A percentile compares a stretch with the other conserved stretches of the same genome.
Conservation (phyloP, 1,140 invertebrate genomes). For the Drosophila asahinai region DNA sequence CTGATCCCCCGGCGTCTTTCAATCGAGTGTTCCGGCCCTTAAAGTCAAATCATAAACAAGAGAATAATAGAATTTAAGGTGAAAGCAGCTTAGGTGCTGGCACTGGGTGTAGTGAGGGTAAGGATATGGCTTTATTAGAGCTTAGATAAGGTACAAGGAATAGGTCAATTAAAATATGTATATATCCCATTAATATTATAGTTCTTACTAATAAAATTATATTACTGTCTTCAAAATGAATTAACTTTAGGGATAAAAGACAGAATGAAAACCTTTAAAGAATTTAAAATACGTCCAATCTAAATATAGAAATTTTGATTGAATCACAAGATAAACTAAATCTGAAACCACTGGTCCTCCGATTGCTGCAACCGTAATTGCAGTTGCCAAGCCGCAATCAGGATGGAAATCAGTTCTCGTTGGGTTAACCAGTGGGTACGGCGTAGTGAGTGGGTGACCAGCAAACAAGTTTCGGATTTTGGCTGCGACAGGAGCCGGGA, state of each 20-base stretch:
- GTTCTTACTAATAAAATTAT: no score
- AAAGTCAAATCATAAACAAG: conserved; percentile 55
- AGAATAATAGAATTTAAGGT: conserved; percentile 42
- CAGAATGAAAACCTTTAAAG: no score
- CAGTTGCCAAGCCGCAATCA: conserved; percentile 7
- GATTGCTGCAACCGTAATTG: not conserved
- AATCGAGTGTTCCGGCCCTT: conserved; percentile 22
- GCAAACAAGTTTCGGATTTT: conserved; percentile 10
- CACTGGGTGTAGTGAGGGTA: not conserved
- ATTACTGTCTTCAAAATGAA: no score
- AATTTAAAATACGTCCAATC: no score
- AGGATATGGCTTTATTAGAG: not conserved
- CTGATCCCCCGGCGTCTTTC: conserved; percentile 20
- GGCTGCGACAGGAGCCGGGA: not conserved
- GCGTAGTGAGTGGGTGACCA: not conserved
- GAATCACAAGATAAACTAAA: not conserved
- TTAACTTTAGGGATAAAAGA: no score
- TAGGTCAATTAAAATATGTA: not conserved
- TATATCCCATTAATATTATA: no score
- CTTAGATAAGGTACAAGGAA: no score
- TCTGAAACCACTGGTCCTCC: conserved; percentile 1
- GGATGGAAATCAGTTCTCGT: conserved; percentile 16
- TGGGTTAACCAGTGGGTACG: not conserved
- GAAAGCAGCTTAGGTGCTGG: conserved; percentile 1
- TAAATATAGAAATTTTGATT: no score